phyloP scores from a whole-genome alignment of 2,888 invertebrate genomes.

The Cephus pygmeus region DNA sequence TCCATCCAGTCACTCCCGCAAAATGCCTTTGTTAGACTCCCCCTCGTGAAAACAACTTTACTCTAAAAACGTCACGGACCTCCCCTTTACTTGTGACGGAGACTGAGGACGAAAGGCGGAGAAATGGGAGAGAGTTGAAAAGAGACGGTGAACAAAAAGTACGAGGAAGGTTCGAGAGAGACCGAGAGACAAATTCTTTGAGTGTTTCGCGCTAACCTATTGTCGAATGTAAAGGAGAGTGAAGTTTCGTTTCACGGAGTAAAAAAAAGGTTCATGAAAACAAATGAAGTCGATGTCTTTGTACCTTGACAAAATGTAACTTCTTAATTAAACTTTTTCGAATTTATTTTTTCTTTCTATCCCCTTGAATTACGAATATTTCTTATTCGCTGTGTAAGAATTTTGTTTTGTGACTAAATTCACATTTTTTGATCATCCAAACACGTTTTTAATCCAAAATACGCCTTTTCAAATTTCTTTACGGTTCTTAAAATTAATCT shows the following conservation, averaged over 20 bases:
- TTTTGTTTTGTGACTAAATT: neutral
- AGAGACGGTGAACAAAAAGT: neutral
- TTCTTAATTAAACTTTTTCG: neutral
- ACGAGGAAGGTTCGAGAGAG: neutral
- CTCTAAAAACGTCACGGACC: neutral
- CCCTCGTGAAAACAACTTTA: constrained; percentile 4
- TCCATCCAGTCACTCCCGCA: constrained; percentile 3
- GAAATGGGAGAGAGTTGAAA: neutral
- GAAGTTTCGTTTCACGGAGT: neutral
- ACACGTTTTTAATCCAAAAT: neutral
- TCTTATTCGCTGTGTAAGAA: neutral
- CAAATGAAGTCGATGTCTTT: neutral
- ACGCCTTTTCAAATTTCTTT: neutral
- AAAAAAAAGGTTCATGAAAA: neutral
- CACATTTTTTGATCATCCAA: neutral
- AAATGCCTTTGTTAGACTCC: neutral
- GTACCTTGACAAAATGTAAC: neutral
- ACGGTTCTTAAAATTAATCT: neutral
- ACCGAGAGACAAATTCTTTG: neutral
- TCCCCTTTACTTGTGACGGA: neutral
- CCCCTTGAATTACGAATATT: neutral
- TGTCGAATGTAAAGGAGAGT: neutral
- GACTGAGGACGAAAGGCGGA: neutral
- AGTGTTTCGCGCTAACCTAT: neutral
- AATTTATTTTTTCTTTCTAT: neutral